Evolutionary conservation across 1,140 invertebrate species (phyloP).

Genomic region (Parasteatoda tepidariorum): DNA sequence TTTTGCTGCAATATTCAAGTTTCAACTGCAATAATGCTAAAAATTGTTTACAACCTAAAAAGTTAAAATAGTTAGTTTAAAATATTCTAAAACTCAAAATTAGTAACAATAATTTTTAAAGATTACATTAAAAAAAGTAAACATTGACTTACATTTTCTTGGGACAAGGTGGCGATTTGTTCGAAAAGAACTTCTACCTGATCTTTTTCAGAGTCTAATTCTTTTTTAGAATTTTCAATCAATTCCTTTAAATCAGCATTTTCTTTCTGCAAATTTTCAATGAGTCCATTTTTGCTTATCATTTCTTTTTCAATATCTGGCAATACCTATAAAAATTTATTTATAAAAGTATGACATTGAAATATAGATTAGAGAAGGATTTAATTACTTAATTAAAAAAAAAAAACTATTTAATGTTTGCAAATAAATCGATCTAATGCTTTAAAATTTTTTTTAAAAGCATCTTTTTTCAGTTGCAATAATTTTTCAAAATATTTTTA

Average conservation of each 20-base stretch:
- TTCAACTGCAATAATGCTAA: no score
- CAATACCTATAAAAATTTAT: not conserved
- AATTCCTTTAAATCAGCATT: slow-evolving; percentile 15
- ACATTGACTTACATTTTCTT: slow-evolving; percentile 16
- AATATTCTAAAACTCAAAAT: not conserved
- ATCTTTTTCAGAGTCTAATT: slow-evolving; percentile 13
- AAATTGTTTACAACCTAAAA: not conserved
- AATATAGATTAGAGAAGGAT: no score
- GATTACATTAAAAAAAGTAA: not conserved
- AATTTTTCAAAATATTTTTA: no score
- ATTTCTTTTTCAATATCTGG: not conserved
- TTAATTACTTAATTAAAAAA: no score
- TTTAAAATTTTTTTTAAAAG: no score
- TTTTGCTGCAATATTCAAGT: no score
- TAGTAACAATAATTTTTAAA: not conserved
- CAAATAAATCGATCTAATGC: no score
- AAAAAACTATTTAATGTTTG: no score
- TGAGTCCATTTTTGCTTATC: not conserved
- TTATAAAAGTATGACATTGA: no score
- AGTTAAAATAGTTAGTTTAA: not conserved
- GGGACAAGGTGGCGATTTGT: slow-evolving; percentile 16
- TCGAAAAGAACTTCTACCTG: slow-evolving; percentile 37
- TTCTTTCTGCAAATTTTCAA: slow-evolving; percentile 15
- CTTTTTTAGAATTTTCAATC: slow-evolving; percentile 6
- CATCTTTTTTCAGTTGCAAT: no score